These are phyloP conservation scores for Hippopotamyrus pictus DNA, from an alignment of 2,797 vertebrate genomes.

Conservation along the genomic window DNA sequence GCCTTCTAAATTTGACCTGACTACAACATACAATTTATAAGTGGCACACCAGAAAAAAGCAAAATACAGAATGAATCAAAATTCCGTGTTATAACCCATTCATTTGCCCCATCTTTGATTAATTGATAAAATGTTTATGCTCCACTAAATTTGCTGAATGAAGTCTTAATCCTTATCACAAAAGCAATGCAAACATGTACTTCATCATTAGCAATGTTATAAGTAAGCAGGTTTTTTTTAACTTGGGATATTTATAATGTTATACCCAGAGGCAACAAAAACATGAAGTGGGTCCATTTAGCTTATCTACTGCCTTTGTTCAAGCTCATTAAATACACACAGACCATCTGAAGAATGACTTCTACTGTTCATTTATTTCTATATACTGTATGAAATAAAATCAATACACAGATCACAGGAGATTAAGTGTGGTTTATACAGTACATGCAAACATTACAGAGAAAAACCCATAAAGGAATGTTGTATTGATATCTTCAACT, in stretches of 20 bases:
- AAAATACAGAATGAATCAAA: conserved; percentile 28
- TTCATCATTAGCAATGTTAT: conserved; percentile 14
- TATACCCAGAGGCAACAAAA: neutral
- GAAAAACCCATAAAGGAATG: neutral
- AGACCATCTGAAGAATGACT: conserved; percentile 23
- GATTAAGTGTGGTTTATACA: neutral
- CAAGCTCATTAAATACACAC: conserved; percentile 26
- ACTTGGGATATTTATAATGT: conserved; percentile 17
- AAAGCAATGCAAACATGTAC: neutral
- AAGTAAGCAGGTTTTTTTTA: neutral
- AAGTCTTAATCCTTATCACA: neutral
- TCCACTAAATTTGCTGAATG: conserved; percentile 21
- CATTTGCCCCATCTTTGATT: neutral
- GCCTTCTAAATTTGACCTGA: neutral
- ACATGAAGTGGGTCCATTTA: conserved; percentile 15
- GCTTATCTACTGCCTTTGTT: conserved; percentile 17
- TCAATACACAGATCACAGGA: conserved; percentile 1
- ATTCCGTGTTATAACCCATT: conserved; percentile 24
- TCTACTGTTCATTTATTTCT: conserved; percentile 9
- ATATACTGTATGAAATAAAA: conserved; percentile 3
- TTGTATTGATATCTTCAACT: neutral
- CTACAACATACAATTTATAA: neutral
- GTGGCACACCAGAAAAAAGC: neutral
- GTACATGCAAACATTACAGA: neutral
- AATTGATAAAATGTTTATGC: conserved; percentile 3